Percentiles rank a stretch among this genome's conserved stretches.
phyloP scores from a whole-genome alignment of 2,888 invertebrate genomes.

The Xestia sexstrigata region DNA sequence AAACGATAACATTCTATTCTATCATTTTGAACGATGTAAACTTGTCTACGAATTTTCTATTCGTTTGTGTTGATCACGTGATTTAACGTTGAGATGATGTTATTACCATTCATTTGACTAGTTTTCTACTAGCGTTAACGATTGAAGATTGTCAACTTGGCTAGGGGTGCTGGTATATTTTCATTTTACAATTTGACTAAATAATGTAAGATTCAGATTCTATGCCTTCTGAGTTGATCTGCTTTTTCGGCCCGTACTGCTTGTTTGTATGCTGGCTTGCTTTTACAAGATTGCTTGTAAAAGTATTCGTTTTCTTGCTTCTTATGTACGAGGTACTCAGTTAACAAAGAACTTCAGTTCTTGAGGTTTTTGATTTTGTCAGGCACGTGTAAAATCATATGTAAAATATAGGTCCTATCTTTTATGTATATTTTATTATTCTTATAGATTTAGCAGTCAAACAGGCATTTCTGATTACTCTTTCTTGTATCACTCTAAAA shows the following conservation, averaged over 20 bases:
- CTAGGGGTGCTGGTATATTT: conserved; percentile 7
- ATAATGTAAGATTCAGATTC: conserved; percentile 10
- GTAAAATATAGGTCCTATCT: not conserved
- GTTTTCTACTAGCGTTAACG: too few species aligned
- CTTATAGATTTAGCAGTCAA: conserved; percentile 11
- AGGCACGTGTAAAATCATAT: not conserved
- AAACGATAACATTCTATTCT: too few species aligned
- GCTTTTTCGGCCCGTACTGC: not conserved
- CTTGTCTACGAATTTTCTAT: too few species aligned
- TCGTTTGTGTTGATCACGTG: too few species aligned
- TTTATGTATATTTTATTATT: conserved; percentile 5
- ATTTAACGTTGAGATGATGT: too few species aligned
- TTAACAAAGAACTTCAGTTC: not conserved
- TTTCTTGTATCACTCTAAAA: conserved; percentile 33
- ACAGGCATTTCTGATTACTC: conserved; percentile 21
- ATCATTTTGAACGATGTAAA: too few species aligned
- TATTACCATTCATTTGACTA: too few species aligned
- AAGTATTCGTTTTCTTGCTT: not conserved
- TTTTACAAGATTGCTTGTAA: not conserved
- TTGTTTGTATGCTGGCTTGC: not conserved
- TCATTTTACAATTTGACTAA: not conserved
- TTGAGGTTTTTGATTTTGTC: not conserved
- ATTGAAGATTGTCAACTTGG: too few species aligned
- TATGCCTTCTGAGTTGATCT: not conserved
- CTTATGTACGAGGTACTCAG: not conserved